Base-by-base conservation (phyloP, 2,797 vertebrate genomes). In the Poecilia wingei region DNA sequence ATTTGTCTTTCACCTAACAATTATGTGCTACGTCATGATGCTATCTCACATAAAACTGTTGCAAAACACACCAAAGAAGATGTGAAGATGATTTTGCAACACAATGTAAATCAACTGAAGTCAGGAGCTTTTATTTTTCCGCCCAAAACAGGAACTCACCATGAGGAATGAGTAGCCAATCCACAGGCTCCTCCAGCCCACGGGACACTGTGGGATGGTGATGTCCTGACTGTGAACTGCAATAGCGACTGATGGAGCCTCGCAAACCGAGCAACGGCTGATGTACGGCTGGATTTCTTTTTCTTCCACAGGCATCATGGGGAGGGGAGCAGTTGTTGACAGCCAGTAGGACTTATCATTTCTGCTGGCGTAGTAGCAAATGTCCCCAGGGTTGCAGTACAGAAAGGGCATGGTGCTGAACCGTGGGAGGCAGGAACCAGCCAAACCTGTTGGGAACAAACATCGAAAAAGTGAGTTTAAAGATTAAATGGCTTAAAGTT, bases 311-410 rank as follows among this genome's bases (percentile, higher is more conserved):
- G 98, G 98, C 98, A 99, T 99, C 98, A 99, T 99, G 74, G 98
- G 98, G 79, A 99, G 96, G 2, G 98, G 94, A 7, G 98, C 98
- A 0, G 97, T 99, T 28, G 98, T 99, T 39, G 98, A 98, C 76
- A 99, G 90, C 98, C 98, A 99, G 92, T 97, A 99, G 86, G 98
- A 99, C 91, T 99, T 99, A 90, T 99, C 98, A 0, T 99, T 99
- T 68, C 98, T 96, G 93, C 95, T 99, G 90, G 98, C 98, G 0
- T 98, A 99, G 81, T 99, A 97, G 88, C 98, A 99, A 53, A 98
- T 39, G 14, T 99, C 98, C 1, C 98, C 98, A 0, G 98, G 98
- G 84, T 99, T 99, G 92, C 98, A 99, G 96, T 99, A 99, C 46
- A 99, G 94, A 95, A 99, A 99, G 36, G 98, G 98, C 97, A 99